Evolutionary conservation across 2,797 vertebrate genomes (phyloP).

Genomic region (Gymnoscopelus braueri): DNA sequence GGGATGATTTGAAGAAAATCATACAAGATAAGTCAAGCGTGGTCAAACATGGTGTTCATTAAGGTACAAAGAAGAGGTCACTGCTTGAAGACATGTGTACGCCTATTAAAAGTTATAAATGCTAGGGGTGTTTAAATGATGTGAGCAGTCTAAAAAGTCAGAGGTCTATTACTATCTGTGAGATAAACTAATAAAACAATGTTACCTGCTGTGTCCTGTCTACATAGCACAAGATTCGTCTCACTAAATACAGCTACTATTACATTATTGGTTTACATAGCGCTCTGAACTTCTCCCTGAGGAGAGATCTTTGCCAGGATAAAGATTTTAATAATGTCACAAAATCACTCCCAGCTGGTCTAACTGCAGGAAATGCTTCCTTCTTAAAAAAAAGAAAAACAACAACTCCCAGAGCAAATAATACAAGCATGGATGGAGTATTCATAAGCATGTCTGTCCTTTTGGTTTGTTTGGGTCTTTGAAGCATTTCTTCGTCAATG

Average conservation of each 20-base stretch:
- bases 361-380: conserved; percentile 80
- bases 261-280: conserved; percentile 83
- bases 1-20: conserved; percentile 66
- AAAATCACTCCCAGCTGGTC: conserved; percentile 84
- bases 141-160: conserved; percentile 16
- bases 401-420: conserved; percentile 75
- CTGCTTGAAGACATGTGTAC: conserved; percentile 9
- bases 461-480: conserved; percentile 68
- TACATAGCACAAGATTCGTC: conserved; percentile 69
- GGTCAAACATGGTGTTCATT: conserved; percentile 63
- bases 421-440: conserved; percentile 69
- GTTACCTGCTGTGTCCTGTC: conserved; percentile 47
- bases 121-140: neutral
- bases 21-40: conserved; percentile 5
- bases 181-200: conserved; percentile 52
- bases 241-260: conserved; percentile 74
- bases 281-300: conserved; percentile 77
- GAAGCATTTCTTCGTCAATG: conserved; percentile 61
- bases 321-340: conserved; percentile 80
- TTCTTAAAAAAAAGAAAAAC: conserved; percentile 64
- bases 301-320: conserved; percentile 79
- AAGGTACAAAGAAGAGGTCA: conserved; percentile 11
- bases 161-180: conserved; percentile 27
- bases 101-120: neutral
- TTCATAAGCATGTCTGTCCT: conserved; percentile 74